A percentile compares a stretch with the other conserved stretches of the same genome.
These are phyloP conservation scores for Nyleta sp. DNA, from an alignment of 2,888 invertebrate genomes.

Conservation along the genomic window DNA sequence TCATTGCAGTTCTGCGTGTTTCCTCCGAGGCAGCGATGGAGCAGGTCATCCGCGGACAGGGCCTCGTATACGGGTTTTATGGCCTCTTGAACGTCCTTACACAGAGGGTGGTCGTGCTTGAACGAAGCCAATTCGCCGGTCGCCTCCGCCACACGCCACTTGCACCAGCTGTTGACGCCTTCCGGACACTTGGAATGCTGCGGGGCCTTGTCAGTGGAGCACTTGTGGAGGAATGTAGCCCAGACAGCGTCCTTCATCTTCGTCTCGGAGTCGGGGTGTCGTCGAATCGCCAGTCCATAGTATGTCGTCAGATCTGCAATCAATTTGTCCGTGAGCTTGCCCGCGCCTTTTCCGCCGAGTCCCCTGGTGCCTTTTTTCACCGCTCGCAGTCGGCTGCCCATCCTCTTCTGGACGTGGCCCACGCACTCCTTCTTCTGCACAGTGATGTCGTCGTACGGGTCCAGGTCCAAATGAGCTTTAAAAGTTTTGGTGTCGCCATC, in stretches of 20 bases:
- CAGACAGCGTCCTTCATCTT: constrained; percentile 1
- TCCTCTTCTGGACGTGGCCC: constrained; percentile 1
- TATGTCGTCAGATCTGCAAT: constrained; percentile 2
- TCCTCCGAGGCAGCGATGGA: too few species aligned
- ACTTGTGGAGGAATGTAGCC: constrained; percentile 6
- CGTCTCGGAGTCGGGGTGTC: not conserved
- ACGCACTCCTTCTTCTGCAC: constrained; percentile 10
- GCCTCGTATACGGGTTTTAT: too few species aligned
- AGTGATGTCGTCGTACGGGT: constrained; percentile 3
- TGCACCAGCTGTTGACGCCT: too few species aligned
- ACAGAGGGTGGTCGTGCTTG: too few species aligned
- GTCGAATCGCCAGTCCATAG: constrained; percentile 1
- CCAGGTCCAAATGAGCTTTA: constrained; percentile 1
- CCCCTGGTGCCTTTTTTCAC: not conserved
- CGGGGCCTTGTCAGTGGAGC: not conserved
- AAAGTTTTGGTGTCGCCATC: constrained; percentile 7
- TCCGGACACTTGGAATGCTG: too few species aligned
- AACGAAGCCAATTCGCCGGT: too few species aligned
- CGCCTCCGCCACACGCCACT: too few species aligned
- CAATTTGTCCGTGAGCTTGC: constrained; percentile 5
- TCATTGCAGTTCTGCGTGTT: too few species aligned
- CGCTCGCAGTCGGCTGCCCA: constrained; percentile 1
- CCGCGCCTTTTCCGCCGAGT: constrained; percentile 3
- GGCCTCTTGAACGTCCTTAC: too few species aligned
- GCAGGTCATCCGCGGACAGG: too few species aligned